Evolutionary conservation across 2,888 invertebrate genomes (phyloP).

Genomic region (Calameuta pallipes): DNA sequence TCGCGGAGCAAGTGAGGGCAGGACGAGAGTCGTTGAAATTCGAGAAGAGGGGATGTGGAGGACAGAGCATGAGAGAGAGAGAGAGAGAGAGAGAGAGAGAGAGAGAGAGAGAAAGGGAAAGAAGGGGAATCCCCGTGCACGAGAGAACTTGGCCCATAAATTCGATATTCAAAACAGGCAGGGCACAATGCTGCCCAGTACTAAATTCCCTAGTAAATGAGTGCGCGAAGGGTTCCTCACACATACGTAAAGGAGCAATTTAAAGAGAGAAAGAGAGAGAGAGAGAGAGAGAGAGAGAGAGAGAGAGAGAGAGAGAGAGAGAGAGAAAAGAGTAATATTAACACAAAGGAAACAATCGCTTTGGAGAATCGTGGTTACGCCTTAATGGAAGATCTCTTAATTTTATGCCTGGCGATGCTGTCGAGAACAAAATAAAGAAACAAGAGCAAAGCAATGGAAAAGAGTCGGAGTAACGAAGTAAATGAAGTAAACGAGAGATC

Average conservation of each 20-base stretch:
- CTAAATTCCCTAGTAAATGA: neutral
- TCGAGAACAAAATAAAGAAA: neutral
- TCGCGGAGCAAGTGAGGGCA: constrained; percentile 46
- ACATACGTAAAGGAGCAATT: neutral
- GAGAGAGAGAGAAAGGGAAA: constrained; percentile 17
- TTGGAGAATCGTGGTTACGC: neutral
- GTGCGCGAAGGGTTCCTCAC: neutral
- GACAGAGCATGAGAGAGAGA: neutral
- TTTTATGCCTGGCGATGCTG: neutral
- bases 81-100: neutral
- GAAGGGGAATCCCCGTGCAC: constrained; percentile 9
- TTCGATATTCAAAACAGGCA: constrained; percentile 60
- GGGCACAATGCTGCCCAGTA: constrained; percentile 45
- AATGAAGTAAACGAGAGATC: neutral
- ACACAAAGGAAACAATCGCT: neutral
- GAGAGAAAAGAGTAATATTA: neutral
- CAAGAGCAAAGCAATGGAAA: too few relatives aligned
- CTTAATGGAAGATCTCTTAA: neutral
- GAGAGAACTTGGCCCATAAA: constrained; percentile 53
- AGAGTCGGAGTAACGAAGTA: neutral
- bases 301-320: too few relatives aligned
- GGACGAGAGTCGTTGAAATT: neutral
- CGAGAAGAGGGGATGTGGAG: neutral
- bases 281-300: too few relatives aligned
- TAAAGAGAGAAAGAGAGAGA: too few relatives aligned